phyloP scores from a whole-genome alignment of 2,888 invertebrate genomes.

The Eumacrocentrus americanus region DNA sequence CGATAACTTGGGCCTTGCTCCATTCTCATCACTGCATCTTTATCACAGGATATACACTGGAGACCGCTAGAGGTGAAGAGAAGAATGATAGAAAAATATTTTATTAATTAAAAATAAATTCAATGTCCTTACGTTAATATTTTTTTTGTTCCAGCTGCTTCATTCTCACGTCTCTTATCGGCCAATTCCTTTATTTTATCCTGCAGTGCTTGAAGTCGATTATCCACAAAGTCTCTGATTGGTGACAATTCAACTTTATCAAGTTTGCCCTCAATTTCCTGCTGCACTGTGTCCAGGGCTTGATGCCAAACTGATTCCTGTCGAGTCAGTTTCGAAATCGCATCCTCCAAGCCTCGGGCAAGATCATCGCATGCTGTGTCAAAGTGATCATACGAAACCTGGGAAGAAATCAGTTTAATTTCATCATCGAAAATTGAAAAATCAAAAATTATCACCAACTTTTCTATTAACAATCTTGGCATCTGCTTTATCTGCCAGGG shows the following conservation, averaged over 20 bases:
- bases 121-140: conserved; percentile 67
- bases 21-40: conserved; percentile 74
- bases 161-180: conserved; percentile 67
- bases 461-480: conserved; percentile 72
- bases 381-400: conserved; percentile 71
- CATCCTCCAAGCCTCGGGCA: conserved; percentile 69
- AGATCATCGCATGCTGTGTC: conserved; percentile 73
- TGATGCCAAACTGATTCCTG: conserved; percentile 73
- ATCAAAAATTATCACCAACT: conserved; percentile 59
- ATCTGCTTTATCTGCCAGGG: conserved; percentile 78
- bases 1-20: conserved; percentile 64
- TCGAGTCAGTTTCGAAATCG: conserved; percentile 67
- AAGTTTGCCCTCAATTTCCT: conserved; percentile 70
- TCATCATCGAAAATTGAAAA: background rate
- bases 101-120: too few species aligned
- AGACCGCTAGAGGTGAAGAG: conserved; percentile 65
- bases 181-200: conserved; percentile 69
- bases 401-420: background rate
- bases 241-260: conserved; percentile 72
- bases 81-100: conserved; percentile 1
- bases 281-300: conserved; percentile 72
- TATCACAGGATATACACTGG: conserved; percentile 79
- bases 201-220: conserved; percentile 68
- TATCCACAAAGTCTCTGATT: conserved; percentile 70
- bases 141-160: conserved; percentile 77